phyloP scores from a whole-genome alignment of 2,888 invertebrate species.

The Andrena camellia region DNA sequence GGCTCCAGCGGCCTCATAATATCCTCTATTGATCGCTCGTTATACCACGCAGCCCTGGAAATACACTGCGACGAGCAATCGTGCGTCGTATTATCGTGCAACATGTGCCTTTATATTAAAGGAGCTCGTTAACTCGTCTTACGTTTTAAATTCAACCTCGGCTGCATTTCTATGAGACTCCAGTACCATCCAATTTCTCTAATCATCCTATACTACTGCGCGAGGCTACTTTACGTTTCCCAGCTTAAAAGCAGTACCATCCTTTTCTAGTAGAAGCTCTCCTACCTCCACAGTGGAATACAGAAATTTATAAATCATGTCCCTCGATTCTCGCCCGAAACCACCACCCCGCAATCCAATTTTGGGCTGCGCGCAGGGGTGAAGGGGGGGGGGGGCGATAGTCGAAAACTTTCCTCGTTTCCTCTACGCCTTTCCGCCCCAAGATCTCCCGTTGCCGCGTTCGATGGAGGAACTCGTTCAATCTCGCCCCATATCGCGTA shows the following conservation, averaged over 20 bases:
- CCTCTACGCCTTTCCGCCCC: not conserved
- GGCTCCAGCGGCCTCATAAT: constrained; percentile 52
- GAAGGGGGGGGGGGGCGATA: no score
- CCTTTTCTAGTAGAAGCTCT: no score
- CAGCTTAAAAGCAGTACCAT: no score
- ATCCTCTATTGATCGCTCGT: constrained; percentile 48
- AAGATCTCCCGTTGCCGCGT: not conserved
- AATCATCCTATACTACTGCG: no score
- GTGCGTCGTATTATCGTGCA: constrained; percentile 21
- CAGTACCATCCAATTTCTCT: no score
- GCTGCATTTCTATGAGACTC: constrained; percentile 4
- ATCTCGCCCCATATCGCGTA: constrained; percentile 48
- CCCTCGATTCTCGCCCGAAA: not conserved
- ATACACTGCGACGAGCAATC: constrained; percentile 3
- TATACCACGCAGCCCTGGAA: constrained; percentile 32
- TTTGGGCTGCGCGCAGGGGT: not conserved
- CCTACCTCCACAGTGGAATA: no score
- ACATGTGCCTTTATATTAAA: constrained; percentile 29
- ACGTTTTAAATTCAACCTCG: constrained; percentile 30
- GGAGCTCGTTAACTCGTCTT: constrained; percentile 33
- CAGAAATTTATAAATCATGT: not conserved
- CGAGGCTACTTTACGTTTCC: no score
- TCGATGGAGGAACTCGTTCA: constrained; percentile 18
- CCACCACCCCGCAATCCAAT: not conserved
- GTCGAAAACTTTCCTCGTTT: not conserved